phyloP scores from a whole-genome alignment of 2,113 vertebrate species.

The Coptodon rendalli region DNA sequence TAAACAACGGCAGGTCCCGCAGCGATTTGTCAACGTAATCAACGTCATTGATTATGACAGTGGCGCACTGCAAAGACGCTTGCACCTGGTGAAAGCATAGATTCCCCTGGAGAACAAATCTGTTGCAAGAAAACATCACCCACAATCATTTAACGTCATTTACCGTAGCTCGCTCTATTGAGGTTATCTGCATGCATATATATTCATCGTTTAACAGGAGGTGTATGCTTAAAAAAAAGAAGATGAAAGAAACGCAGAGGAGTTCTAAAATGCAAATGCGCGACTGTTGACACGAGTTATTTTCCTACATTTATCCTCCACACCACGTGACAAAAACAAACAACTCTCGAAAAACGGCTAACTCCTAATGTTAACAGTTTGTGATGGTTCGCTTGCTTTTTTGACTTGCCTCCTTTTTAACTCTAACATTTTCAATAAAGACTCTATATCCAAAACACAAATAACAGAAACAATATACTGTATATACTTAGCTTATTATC shows the following conservation, averaged over 20 bases:
- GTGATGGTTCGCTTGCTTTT: too few relatives aligned
- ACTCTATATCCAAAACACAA: not conserved
- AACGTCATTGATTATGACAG: not conserved
- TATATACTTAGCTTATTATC: not conserved
- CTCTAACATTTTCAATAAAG: not conserved
- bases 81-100: not conserved
- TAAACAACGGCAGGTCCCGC: not conserved
- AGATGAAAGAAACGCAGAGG: not conserved
- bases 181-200: not conserved
- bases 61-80: not conserved
- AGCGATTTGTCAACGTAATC: not conserved
- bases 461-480: not conserved
- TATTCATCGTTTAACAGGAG: not conserved
- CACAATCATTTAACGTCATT: not conserved
- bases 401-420: not conserved
- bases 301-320: not conserved
- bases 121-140: fast-evolving
- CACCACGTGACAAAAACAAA: not conserved
- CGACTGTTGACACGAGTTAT: not conserved
- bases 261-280: not conserved
- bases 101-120: not conserved
- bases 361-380: not conserved
- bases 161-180: not conserved
- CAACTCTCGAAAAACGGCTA: not conserved
- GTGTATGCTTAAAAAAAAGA: not conserved